These are phyloP conservation scores for Meiosimyza platycephala DNA, from an alignment of 2,888 invertebrate genomes.

Conservation along the genomic window DNA sequence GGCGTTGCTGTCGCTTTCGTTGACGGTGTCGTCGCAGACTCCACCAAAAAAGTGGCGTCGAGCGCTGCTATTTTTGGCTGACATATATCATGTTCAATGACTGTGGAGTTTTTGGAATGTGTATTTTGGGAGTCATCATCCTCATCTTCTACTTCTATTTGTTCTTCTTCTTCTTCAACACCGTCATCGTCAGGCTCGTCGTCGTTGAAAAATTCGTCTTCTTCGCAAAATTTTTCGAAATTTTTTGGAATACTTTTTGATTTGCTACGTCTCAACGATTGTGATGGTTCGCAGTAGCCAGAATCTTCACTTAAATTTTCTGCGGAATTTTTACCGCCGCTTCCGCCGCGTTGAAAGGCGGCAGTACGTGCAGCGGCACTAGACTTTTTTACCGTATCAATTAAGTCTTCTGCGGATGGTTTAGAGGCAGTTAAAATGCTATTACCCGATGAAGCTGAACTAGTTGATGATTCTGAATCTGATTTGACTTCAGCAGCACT, in stretches of 20 bases:
- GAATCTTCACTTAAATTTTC: constrained; percentile 86
- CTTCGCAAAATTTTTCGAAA: constrained; percentile 66
- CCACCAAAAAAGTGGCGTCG: constrained; percentile 44
- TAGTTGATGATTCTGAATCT: constrained; percentile 54
- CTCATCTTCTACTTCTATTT: constrained; percentile 28
- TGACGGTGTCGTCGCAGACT: constrained; percentile 33
- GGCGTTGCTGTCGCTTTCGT: constrained; percentile 25
- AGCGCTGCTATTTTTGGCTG: constrained; percentile 56
- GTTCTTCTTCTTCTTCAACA: constrained; percentile 40
- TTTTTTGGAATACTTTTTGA: constrained; percentile 69
- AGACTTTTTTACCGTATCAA: constrained; percentile 23
- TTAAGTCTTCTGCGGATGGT: constrained; percentile 48
- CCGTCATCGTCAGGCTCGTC: constrained; percentile 36
- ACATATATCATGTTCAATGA: constrained; percentile 48
- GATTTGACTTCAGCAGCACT: constrained; percentile 53
- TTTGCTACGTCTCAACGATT: constrained; percentile 58
- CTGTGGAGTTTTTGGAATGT: constrained; percentile 58
- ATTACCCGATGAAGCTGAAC: constrained; percentile 50
- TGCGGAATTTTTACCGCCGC: constrained; percentile 72
- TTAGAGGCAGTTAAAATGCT: constrained; percentile 52
- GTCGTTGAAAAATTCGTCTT: constrained; percentile 54
- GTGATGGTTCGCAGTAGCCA: constrained; percentile 75
- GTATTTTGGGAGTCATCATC: constrained; percentile 43
- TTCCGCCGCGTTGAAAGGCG: constrained; percentile 30
- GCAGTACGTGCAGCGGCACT: constrained; percentile 27